These are phyloP conservation scores for Ceryle rudis DNA, from an alignment of 2,797 vertebrate species.

Conservation along the genomic window DNA sequence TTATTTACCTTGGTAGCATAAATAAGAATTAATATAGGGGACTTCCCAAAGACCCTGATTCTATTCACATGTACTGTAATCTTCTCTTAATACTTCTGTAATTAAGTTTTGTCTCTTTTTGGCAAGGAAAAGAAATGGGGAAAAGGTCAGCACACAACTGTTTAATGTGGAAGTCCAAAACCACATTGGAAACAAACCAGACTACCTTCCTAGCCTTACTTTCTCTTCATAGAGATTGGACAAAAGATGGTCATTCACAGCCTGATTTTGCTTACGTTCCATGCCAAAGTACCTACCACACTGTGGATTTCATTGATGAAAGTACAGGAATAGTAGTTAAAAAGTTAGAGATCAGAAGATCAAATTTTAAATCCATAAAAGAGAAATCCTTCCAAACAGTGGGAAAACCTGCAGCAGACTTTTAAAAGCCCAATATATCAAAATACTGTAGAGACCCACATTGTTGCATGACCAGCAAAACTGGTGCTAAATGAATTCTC, in stretches of 20 bases:
- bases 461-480: background rate
- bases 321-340: background rate
- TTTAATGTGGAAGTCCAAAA: background rate
- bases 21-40: background rate
- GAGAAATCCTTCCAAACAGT: background rate
- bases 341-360: background rate
- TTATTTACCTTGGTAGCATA: background rate
- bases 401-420: background rate
- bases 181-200: background rate
- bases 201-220: background rate
- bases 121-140: background rate
- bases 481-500: background rate
- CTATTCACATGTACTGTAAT: background rate
- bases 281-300: background rate
- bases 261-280: background rate
- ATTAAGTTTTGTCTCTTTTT: background rate
- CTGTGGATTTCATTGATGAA: background rate
- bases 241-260: background rate
- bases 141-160: background rate
- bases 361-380: background rate
- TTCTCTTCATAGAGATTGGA: background rate
- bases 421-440: background rate
- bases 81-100: background rate
- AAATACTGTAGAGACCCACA: background rate
- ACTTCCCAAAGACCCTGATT: background rate